These are phyloP conservation scores for Prosopocoilus inquinatus DNA, from an alignment of 2,888 invertebrate species.

Conservation along the genomic window DNA sequence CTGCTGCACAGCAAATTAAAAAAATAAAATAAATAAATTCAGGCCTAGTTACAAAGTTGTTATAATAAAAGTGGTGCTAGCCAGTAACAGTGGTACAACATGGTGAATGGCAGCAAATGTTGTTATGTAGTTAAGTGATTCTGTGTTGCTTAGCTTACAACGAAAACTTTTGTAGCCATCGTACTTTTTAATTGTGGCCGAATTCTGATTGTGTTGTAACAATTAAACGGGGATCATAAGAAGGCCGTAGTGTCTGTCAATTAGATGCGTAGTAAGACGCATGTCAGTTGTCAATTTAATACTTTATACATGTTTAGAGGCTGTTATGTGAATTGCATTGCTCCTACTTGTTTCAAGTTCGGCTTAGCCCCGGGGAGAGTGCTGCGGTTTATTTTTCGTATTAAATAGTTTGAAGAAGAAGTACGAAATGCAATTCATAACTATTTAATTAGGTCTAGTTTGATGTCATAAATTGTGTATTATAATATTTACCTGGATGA, in stretches of 20 bases:
- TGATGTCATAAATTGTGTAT: constrained; percentile 26
- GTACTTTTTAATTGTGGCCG: constrained; percentile 17
- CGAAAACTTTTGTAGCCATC: constrained; percentile 28
- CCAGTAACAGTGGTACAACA: background rate
- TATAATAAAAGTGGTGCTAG: too few species aligned
- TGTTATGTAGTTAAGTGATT: constrained; percentile 39
- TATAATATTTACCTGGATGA: constrained; percentile 28
- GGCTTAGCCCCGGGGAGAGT: constrained; percentile 8
- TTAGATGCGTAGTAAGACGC: constrained; percentile 48
- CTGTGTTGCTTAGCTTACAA: constrained; percentile 44
- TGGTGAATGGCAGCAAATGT: constrained; percentile 37
- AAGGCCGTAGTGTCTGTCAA: constrained; percentile 48
- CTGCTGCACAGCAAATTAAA: too few species aligned
- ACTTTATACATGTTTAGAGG: constrained; percentile 46
- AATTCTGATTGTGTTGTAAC: constrained; percentile 48
- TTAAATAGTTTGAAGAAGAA: constrained; percentile 9
- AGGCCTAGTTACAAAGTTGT: too few species aligned
- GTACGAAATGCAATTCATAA: constrained; percentile 12
- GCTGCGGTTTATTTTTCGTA: constrained; percentile 16
- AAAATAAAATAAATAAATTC: too few species aligned
- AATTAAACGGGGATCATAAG: constrained; percentile 35
- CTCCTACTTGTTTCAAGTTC: constrained; percentile 11
- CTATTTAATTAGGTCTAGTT: constrained; percentile 17
- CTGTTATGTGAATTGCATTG: constrained; percentile 43
- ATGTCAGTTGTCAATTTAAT: constrained; percentile 49